Conservation (phyloP, 2,113 vertebrate species). For the Cheilinus undulatus region DNA sequence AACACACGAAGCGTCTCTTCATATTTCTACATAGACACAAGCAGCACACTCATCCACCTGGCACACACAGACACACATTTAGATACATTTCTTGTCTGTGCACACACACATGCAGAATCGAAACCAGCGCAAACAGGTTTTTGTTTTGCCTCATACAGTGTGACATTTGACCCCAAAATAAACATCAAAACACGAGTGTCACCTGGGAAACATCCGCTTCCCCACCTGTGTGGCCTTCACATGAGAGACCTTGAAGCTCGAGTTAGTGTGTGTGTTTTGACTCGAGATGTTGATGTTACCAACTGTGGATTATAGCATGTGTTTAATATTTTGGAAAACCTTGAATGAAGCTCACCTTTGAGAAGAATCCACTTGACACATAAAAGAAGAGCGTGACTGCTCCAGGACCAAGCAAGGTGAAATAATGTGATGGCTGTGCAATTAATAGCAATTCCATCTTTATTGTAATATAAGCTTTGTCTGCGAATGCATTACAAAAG, state of each 20-base stretch:
- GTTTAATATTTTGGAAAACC: neutral
- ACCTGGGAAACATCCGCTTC: constrained; percentile 55
- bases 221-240: constrained; percentile 36
- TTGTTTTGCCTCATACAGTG: constrained; percentile 69
- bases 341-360: neutral
- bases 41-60: neutral
- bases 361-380: neutral
- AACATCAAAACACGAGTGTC: constrained; percentile 63
- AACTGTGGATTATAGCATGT: neutral
- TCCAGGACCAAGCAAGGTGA: neutral
- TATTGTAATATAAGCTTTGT: too few species aligned
- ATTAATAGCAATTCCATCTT: too few species aligned
- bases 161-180: constrained; percentile 66
- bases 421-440: neutral
- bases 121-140: constrained; percentile 32
- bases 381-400: neutral
- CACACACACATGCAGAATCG: constrained; percentile 10
- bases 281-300: constrained; percentile 19
- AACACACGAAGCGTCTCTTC: constrained; percentile 4
- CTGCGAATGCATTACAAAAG: too few species aligned
- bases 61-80: constrained; percentile 7
- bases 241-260: neutral
- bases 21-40: constrained; percentile 13
- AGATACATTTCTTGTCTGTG: constrained; percentile 29
- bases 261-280: constrained; percentile 3